These are phyloP conservation scores for Bos taurus DNA, from an alignment of 2,113 vertebrate species.

Conservation along the genomic window ARS-UCD2.0 NC_037346.1:40351001-40351500, in stretches of 20 bases:
- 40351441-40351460: neutral
- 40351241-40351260: neutral
- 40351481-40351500: neutral
- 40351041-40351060: neutral
- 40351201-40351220: neutral
- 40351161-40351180: slow-evolving; percentile 33
- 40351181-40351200: neutral
- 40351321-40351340: neutral
- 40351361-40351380: neutral
- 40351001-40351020: slow-evolving; percentile 26
- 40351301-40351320: neutral
- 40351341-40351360: neutral
- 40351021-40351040: slow-evolving; percentile 32
- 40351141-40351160: neutral
- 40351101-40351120: neutral
- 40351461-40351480: neutral
- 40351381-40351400: neutral
- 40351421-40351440: neutral
- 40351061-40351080: neutral
- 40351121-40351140: neutral
- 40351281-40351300: neutral
- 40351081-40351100: neutral
- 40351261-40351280: neutral
- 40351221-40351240: neutral
- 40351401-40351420: neutral